Evolutionary conservation across 2,888 invertebrate species (phyloP), one percentile per base, ranked within the genome.

Genomic region (Polyommatus iphigenia): DNA sequence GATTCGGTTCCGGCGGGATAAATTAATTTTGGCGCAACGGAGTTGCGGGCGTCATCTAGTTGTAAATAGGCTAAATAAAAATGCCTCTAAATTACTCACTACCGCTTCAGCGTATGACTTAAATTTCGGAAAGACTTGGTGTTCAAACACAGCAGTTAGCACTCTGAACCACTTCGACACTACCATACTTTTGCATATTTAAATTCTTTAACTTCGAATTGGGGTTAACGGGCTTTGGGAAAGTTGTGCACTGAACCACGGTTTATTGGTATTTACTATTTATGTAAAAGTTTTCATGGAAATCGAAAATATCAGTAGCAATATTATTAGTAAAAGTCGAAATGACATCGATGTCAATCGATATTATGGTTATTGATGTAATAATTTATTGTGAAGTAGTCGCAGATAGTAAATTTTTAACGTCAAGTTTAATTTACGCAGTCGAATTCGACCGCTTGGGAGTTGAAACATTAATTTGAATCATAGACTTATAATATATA

Each of bases 101-200:
- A 0, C 8, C 72, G 72, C 72, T 7, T 72, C 36, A n/a, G 10
- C 72, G 3, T 15, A 15, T 50, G 10, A 77, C 76, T 83, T 80
- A 67, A 4, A 24, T 24, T 54, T 81, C 81, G 77, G 78, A 80
- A 79, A 83, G 81, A 82, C 83, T 83, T 82, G 84, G 80, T 82
- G 84, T 82, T 82, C 82, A 84, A 85, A 85, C 85, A 84, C 83
- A 84, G 85, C 82, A 85, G 86, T 86, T 85, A 85, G 84, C 86
- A 85, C 85, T 86, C 84, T 83, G 83, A 81, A 80, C 82, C 82
- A 84, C 84, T 85, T 81, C 80, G 77, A 81, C 79, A 83, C 82
- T 83, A 80, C 84, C 82, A 84, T 84, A 85, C 85, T 84, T 84
- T 85, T 85, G 87, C 85, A 88, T 88, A 87, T 88, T 88, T 88